phyloP scores from a whole-genome alignment of 2,888 invertebrate genomes.

The Acutogordius australiensis region DNA sequence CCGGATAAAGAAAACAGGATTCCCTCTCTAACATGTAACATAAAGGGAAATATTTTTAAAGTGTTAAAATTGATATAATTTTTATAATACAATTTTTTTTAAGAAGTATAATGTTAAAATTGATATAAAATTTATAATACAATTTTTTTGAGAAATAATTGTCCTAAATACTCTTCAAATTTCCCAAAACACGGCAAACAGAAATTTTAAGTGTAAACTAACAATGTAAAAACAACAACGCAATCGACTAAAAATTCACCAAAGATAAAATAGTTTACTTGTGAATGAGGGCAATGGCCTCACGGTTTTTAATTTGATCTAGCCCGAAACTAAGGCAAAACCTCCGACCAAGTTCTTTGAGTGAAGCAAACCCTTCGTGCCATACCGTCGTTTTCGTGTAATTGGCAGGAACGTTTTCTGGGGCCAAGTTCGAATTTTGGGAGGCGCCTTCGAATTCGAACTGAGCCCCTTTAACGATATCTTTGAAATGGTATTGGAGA shows the following conservation, averaged over 20 bases:
- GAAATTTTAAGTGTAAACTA: background rate
- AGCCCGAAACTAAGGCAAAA: slow-evolving; percentile 85
- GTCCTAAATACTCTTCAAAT: too few relatives aligned
- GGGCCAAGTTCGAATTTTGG: background rate
- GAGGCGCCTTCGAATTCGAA: background rate
- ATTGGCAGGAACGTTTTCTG: background rate
- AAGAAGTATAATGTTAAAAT: too few relatives aligned
- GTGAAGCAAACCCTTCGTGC: slow-evolving; percentile 17
- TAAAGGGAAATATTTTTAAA: background rate
- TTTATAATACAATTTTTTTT: too few relatives aligned
- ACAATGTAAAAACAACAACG: too few relatives aligned
- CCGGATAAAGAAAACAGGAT: slow-evolving; percentile 47
- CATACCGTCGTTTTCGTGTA: background rate
- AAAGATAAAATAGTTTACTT: slow-evolving; percentile 21
- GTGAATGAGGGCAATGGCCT: slow-evolving; percentile 74
- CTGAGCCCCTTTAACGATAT: slow-evolving; percentile 25
- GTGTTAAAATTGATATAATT: background rate
- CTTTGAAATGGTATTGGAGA: slow-evolving; percentile 54
- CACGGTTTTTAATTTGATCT: slow-evolving; percentile 77
- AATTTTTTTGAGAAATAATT: too few relatives aligned
- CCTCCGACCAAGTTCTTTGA: slow-evolving; percentile 63
- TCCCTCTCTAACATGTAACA: slow-evolving; percentile 49
- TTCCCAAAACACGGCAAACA: too few relatives aligned
- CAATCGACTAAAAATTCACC: too few relatives aligned
- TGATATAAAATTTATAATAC: too few relatives aligned